Percentiles rank a stretch among this genome's conserved stretches.
phyloP scores from a whole-genome alignment of 2,888 invertebrate species.

The Hydrotaea diabolus region DNA sequence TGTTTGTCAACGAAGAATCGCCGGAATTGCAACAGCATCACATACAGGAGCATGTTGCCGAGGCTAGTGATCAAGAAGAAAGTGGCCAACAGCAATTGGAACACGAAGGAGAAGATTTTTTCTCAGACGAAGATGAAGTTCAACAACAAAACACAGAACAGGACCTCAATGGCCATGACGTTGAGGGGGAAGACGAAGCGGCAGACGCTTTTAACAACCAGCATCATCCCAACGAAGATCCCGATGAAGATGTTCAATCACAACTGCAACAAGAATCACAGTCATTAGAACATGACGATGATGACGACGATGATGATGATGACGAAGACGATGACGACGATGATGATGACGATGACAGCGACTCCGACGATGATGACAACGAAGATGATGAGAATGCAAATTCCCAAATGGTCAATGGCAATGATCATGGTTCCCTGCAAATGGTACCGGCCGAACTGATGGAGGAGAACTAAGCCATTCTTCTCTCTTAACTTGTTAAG shows the following conservation, averaged over 20 bases:
- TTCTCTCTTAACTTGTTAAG: constrained; percentile 30
- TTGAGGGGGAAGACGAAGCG: constrained; percentile 27
- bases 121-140: constrained; percentile 49
- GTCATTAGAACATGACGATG: neutral
- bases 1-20: neutral
- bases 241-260: neutral
- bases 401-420: constrained; percentile 7
- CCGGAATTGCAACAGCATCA: constrained; percentile 5
- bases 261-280: constrained; percentile 23
- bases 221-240: neutral
- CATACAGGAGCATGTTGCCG: neutral
- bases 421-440: neutral
- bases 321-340: constrained; percentile 29
- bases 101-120: constrained; percentile 22
- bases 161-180: constrained; percentile 26
- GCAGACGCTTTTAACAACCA: neutral
- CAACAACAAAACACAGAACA: constrained; percentile 23
- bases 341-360: constrained; percentile 33
- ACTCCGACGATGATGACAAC: constrained; percentile 40
- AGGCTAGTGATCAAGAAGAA: neutral
- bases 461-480: constrained; percentile 45
- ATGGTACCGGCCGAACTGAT: constrained; percentile 52
- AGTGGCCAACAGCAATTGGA: neutral
- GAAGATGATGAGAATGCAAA: constrained; percentile 29
- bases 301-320: constrained; percentile 24